Base-by-base conservation (phyloP, 1,140 invertebrate species). In the Aphaenogaster rudis region DNA sequence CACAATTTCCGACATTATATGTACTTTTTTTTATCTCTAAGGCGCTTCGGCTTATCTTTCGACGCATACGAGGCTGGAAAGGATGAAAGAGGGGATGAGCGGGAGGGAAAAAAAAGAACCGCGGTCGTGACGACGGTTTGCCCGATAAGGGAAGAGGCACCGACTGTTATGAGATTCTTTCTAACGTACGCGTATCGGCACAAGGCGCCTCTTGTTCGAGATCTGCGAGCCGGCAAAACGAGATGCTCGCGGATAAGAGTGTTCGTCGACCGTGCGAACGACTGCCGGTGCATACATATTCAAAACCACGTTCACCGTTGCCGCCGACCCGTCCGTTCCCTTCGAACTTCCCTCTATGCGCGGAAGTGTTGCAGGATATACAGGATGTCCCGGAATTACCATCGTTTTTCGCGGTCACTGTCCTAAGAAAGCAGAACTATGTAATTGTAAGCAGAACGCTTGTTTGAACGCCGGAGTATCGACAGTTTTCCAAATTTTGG, bases 131-230 rank as follows among this genome's bases (percentile, higher is more conserved):
- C 81, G 80, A 86, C 88, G 79, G 36, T 66, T 48, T 81, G 48
- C 17, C 77, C 50, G 89, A 90, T 88, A 88, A 90, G 59, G 52
- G 59, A 45, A 77, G 33, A 79, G 59, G 33, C 76, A 88, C 21
- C 67, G 63, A 36, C 63, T 69, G 57, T 90, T 78, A 86, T 84
- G 59, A 90, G 86, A 90, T 90, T 90, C 80, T 80, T 90, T 76
- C 69, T 74, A 82, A 82, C 80, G 39, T 36, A 61, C 54, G 82
- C 81, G 67, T 81, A 90, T 86, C 71, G 78, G 86, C 36, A 91
- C 86, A 91, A 90, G 48, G 89, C 71, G 66, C 17, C 57, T 88
- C 86, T 90, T 91, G 90, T 91, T 90, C 77, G 69, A 52, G 45
- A 63, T 59, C 61, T 63, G 52, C 63, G 78, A 88, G 39, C 80